Percentiles rank a stretch among this genome's conserved stretches.
Evolutionary conservation across 2,888 invertebrate genomes (phyloP).

Genomic region (Cephus rjabovi): DNA sequence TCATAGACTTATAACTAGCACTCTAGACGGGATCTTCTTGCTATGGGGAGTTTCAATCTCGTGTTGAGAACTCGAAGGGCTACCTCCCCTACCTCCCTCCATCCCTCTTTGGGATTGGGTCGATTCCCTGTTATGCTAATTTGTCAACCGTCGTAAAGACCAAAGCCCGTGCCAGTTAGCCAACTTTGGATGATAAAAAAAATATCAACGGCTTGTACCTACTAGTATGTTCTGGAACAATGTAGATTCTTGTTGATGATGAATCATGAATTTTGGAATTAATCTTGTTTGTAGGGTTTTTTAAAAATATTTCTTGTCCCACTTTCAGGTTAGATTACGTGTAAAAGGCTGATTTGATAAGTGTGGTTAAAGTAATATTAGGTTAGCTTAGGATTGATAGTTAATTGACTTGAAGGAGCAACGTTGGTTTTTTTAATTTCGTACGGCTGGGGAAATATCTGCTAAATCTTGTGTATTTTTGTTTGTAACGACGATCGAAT

Average conservation of each 20-base stretch:
- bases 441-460: too few species aligned
- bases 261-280: not conserved
- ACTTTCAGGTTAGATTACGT: not conserved
- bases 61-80: constrained; percentile 24
- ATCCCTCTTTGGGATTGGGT: constrained; percentile 51
- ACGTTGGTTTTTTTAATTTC: too few species aligned
- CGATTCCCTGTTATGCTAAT: constrained; percentile 65
- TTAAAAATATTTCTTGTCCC: not conserved
- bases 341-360: not conserved
- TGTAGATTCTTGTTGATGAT: not conserved
- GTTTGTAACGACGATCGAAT: not conserved
- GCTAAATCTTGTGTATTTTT: too few species aligned
- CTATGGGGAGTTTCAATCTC: constrained; percentile 5
- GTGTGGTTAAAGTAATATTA: not conserved
- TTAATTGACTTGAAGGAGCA: too few species aligned
- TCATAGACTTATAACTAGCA: constrained; percentile 49
- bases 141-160: constrained; percentile 58
- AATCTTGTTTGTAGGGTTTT: not conserved
- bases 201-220: not conserved
- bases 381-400: too few species aligned
- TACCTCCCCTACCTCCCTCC: constrained; percentile 41
- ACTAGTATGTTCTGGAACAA: not conserved
- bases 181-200: not conserved
- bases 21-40: constrained; percentile 52
- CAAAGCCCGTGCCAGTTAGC: constrained; percentile 11